A percentile compares a stretch with the other conserved stretches of the same genome.
phyloP scores from a whole-genome alignment of 2,797 vertebrate species.

The Gallinago stenura region DNA sequence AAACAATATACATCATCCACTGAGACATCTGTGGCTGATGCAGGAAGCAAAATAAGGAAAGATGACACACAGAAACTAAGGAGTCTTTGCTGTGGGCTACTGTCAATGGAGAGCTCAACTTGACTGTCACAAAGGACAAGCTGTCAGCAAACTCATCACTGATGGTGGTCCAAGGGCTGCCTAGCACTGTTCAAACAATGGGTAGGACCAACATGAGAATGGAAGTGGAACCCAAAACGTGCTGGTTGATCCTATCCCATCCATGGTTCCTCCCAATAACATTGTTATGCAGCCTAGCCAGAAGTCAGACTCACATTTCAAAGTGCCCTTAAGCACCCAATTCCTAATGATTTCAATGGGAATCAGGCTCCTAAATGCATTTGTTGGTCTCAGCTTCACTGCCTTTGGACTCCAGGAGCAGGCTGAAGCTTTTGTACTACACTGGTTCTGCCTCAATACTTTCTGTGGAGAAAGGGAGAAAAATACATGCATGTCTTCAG shows the following conservation, averaged over 20 bases:
- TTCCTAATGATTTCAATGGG: background rate
- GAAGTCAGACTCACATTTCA: background rate
- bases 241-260: background rate
- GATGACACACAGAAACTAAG: background rate
- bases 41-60: background rate
- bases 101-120: background rate
- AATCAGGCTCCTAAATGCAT: background rate
- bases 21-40: background rate
- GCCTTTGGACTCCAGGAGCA: background rate
- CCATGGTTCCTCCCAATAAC: background rate
- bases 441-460: background rate
- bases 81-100: background rate
- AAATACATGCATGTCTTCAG: background rate
- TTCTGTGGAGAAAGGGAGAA: background rate
- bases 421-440: background rate
- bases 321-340: background rate
- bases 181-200: constrained; percentile 16
- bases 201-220: background rate
- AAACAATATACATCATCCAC: background rate
- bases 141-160: background rate
- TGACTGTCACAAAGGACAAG: background rate
- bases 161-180: background rate
- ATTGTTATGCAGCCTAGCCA: constrained; percentile 6
- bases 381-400: background rate
- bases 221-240: background rate